Evolutionary conservation across 2,888 invertebrate species (phyloP).

Genomic region (Cremastobaeus sp.): DNA sequence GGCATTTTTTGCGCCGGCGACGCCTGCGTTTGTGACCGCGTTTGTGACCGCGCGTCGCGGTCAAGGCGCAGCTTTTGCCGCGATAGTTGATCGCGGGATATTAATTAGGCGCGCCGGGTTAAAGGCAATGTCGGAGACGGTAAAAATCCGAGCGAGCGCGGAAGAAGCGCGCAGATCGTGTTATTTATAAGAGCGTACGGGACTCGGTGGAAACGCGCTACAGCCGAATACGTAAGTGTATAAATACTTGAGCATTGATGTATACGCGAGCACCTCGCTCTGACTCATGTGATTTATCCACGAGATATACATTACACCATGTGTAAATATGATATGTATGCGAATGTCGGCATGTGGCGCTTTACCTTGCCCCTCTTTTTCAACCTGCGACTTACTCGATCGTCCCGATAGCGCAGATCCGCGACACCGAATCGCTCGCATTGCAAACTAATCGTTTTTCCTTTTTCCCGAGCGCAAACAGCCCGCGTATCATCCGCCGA

Average conservation of each 20-base stretch:
- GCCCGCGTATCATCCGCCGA: constrained; percentile 35
- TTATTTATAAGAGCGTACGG: constrained; percentile 74
- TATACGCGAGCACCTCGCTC: constrained; percentile 34
- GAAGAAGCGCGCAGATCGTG: constrained; percentile 75
- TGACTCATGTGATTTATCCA: constrained; percentile 68
- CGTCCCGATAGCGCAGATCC: constrained; percentile 16
- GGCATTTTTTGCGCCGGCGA: constrained; percentile 14
- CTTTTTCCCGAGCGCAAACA: constrained; percentile 20
- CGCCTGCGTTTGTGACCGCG: constrained; percentile 27
- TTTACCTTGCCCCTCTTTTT: constrained; percentile 14
- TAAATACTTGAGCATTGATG: constrained; percentile 35
- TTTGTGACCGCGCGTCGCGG: too few species aligned
- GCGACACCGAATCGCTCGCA: not conserved
- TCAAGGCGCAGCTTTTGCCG: constrained; percentile 67
- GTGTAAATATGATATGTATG: constrained; percentile 61
- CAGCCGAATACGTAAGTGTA: constrained; percentile 43
- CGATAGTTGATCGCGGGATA: constrained; percentile 76
- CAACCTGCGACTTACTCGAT: constrained; percentile 23
- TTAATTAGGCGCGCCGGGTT: constrained; percentile 74
- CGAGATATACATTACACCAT: constrained; percentile 66
- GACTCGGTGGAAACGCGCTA: constrained; percentile 60
- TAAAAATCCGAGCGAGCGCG: constrained; percentile 70
- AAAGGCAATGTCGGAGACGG: constrained; percentile 54
- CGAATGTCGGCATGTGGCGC: constrained; percentile 30
- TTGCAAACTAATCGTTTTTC: constrained; percentile 33